Conservation (phyloP, 1,140 invertebrate genomes). For the Leptopilina boulardi region DNA sequence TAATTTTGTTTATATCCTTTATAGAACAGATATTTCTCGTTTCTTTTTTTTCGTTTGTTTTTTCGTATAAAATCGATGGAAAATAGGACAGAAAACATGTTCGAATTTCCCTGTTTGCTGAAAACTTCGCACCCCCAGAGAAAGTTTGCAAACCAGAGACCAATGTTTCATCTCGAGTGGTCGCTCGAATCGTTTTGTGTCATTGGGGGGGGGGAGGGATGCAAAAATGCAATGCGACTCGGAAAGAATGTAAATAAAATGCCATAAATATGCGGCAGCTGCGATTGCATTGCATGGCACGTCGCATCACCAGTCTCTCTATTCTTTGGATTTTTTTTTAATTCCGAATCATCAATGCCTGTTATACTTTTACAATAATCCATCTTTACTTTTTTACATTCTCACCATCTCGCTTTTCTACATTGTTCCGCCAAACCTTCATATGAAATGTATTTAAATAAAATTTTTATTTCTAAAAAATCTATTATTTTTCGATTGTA, state of each 20-base stretch:
- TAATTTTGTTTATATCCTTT: no score
- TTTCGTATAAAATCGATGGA: not conserved
- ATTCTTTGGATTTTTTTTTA: not conserved
- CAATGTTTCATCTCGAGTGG: constrained; percentile 32
- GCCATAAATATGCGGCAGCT: constrained; percentile 52
- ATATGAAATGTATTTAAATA: no score
- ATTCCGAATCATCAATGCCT: not conserved
- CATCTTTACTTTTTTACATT: not conserved
- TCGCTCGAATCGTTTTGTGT: not conserved
- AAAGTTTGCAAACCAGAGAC: constrained; percentile 17
- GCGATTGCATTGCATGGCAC: constrained; percentile 44
- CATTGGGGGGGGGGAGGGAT: not conserved
- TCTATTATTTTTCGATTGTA: no score
- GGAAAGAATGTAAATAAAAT: constrained; percentile 60
- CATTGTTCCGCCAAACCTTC: no score
- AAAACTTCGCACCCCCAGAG: constrained; percentile 14
- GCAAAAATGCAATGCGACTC: constrained; percentile 53
- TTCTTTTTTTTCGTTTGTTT: no score
- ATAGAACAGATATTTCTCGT: no score
- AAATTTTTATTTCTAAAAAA: no score
- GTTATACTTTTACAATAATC: constrained; percentile 17
- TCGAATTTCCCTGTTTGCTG: constrained; percentile 5
- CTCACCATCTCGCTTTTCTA: not conserved
- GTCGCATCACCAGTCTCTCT: not conserved
- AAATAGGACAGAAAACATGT: not conserved